Base-by-base conservation (phyloP, 2,797 vertebrate genomes). In the Anguilla marmorata region DNA sequence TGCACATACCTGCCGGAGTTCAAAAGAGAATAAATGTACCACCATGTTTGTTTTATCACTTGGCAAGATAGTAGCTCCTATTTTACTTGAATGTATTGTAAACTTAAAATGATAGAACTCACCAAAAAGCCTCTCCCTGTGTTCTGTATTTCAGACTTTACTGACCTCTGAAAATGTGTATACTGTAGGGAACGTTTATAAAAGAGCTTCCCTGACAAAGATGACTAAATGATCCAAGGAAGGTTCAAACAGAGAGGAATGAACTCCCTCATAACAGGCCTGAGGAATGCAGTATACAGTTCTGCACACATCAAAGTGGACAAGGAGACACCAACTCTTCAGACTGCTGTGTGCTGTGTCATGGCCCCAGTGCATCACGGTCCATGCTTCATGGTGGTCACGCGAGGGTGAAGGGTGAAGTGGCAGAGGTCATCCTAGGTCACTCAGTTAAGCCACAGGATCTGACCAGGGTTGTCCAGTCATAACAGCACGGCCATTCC, bases 121-220 rank as follows among this genome's bases (percentile, higher is more conserved):
- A 69, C 82, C 45, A 54, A 82, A 50, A 54, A 50, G 63, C 60
- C 63, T 27, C 66, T 72, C 80, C 45, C 41, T 56, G 41, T n/a
- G 54, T 72, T 82, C 63, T 58, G 60, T 83, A 72, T 63, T 48
- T 84, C 6, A 66, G 63, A 85, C 52, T 82, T 88, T 85, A 48
- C 45, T 82, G 41, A 48, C 79, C 82, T 48, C 48, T 37, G 60
- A 88, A 84, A 69, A 72, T 88, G 30, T 56, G 83, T 84, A 66
- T 84, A 69, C 58, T 54, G 30, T 6, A 30, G 16, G 52, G 48
- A 82, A 63, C 48, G 27, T 72, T 87, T 84, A 87, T 60, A 80
- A 37, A 72, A 48, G 48, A 87, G 72, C 84, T 66, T 84, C 87
- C 54, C n/a, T 88, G 87, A 88, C 66, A 52, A 72, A 74, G 79